A percentile compares a stretch with the other conserved stretches of the same genome.
These are phyloP conservation scores for Catagonus wagneri DNA, from an alignment of 2,113 vertebrate genomes.

Conservation along the genomic window DNA sequence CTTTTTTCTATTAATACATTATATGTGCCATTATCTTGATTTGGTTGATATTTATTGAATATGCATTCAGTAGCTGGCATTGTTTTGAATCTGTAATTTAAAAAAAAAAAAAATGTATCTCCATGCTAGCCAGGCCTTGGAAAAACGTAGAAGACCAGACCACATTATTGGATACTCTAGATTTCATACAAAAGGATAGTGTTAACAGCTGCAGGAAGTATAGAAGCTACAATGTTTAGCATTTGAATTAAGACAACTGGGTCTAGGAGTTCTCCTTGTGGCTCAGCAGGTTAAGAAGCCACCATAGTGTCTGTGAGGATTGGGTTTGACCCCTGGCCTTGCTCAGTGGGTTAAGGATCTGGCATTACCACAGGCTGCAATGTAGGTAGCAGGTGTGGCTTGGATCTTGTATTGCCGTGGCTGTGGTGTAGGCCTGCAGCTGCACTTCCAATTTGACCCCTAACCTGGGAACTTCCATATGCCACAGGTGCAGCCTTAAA, in stretches of 20 bases:
- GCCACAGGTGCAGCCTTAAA: too few relatives aligned
- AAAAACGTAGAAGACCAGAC: background rate
- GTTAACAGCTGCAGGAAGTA: background rate
- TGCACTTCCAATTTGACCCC: too few relatives aligned
- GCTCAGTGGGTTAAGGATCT: too few relatives aligned
- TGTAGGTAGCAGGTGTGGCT: too few relatives aligned
- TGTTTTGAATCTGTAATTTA: background rate
- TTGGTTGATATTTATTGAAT: conserved; percentile 52
- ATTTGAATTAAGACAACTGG: background rate
- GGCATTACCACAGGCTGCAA: too few relatives aligned
- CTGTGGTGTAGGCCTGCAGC: too few relatives aligned
- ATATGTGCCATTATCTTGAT: background rate
- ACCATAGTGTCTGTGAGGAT: too few relatives aligned
- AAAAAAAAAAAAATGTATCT: background rate
- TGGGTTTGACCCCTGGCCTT: too few relatives aligned
- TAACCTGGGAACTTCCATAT: too few relatives aligned
- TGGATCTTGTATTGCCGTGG: too few relatives aligned
- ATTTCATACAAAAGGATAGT: background rate
- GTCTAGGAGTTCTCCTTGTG: too few relatives aligned
- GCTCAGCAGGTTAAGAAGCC: too few relatives aligned
- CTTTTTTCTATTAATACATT: conserved; percentile 31
- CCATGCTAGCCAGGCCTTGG: background rate
- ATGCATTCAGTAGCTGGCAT: background rate
- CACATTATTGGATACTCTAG: background rate
- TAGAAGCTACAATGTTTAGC: background rate